Percentiles rank a stretch among this genome's conserved stretches.
These are phyloP conservation scores for Anneissia japonica DNA, from an alignment of 35 echinoderm and acorn worm species.

Conservation along the genomic window DNA sequence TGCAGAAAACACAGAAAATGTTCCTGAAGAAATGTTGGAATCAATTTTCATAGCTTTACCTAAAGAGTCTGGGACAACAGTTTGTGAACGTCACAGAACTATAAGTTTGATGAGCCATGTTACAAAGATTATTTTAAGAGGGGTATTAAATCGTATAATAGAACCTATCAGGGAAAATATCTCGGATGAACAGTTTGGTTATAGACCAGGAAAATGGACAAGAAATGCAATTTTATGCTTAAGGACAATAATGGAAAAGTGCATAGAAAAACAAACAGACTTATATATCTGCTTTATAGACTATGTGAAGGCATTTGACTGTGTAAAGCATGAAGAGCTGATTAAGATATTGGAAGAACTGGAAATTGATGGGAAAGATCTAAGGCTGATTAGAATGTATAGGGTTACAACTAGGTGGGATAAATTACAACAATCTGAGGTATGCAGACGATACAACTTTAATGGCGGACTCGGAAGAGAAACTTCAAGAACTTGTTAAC, in stretches of 20 bases:
- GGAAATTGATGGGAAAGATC: not conserved
- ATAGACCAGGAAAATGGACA: not conserved
- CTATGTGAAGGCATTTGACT: not conserved
- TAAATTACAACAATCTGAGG: no score
- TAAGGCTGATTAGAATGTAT: not conserved
- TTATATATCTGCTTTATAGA: conserved; percentile 5
- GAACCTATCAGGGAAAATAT: not conserved
- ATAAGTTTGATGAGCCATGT: conserved; percentile 20
- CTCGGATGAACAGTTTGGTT: conserved; percentile 7
- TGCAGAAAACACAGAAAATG: no score
- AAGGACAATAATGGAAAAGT: not conserved
- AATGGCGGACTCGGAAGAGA: no score
- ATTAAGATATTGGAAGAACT: not conserved
- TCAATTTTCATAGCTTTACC: conserved; percentile 1
- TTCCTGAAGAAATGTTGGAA: not conserved
- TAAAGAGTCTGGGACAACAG: not conserved
- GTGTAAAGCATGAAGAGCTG: not conserved
- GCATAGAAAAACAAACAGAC: conserved; percentile 2
- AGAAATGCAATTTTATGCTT: conserved; percentile 10
- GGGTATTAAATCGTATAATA: not conserved
- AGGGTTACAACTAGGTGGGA: no score
- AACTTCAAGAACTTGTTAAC: no score
- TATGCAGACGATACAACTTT: no score
- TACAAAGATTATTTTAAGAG: conserved; percentile 1
- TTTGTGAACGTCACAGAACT: not conserved